A percentile compares a stretch with the other conserved stretches of the same genome.
Conservation (phyloP, 2,888 invertebrate genomes). For the Apamea anceps region DNA sequence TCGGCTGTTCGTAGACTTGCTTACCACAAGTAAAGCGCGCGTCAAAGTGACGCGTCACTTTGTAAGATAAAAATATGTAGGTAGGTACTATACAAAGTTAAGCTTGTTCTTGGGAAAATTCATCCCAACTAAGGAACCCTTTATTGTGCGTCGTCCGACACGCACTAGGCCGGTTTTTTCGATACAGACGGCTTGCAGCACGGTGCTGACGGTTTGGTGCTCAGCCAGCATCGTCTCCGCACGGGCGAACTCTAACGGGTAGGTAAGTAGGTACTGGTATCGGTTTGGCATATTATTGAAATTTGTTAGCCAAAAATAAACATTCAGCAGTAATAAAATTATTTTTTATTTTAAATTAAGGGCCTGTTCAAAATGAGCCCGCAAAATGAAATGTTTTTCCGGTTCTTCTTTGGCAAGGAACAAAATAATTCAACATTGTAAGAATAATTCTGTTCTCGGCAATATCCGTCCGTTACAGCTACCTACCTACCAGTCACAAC, state of each 20-base stretch:
- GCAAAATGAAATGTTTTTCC: neutral
- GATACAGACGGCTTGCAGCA: neutral
- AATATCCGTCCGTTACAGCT: conserved; percentile 21
- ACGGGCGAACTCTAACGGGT: neutral
- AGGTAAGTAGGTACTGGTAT: neutral
- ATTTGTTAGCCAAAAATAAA: neutral
- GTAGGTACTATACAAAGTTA: no score
- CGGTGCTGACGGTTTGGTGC: neutral
- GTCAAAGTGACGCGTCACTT: no score
- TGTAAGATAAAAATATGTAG: no score
- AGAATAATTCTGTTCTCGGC: conserved; percentile 17
- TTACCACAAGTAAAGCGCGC: no score
- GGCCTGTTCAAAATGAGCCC: neutral
- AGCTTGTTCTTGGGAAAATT: neutral
- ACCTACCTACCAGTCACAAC: conserved; percentile 14
- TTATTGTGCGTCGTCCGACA: neutral
- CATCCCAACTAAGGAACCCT: neutral
- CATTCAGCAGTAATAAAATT: neutral
- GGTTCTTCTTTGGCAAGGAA: neutral
- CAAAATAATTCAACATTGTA: conserved; percentile 8
- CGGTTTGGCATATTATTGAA: neutral
- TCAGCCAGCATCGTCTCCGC: neutral
- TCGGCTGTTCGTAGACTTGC: no score
- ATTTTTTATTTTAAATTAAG: neutral
- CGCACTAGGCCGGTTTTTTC: neutral